phyloP scores from a whole-genome alignment of 2,113 vertebrate genomes.

The Zapornia atra region DNA sequence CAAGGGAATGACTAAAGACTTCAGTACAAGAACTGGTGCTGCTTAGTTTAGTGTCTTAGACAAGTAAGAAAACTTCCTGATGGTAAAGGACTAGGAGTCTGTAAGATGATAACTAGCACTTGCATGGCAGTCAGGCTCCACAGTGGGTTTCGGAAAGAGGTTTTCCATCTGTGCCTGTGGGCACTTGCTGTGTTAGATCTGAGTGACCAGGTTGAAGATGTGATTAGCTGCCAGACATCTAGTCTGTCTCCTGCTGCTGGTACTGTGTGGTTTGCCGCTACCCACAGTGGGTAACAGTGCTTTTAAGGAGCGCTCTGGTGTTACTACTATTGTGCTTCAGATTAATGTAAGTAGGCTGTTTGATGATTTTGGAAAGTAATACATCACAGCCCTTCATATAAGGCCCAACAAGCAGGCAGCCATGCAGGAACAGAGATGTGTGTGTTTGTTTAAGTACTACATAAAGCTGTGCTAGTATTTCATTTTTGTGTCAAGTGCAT shows the following conservation, averaged over 20 bases:
- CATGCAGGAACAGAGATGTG: neutral
- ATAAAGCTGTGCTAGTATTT: neutral
- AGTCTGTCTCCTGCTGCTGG: neutral
- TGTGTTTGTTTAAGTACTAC: slow-evolving; percentile 4
- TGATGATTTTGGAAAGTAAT: slow-evolving; percentile 37
- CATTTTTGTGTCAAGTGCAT: neutral
- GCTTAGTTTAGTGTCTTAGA: neutral
- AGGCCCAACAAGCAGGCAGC: neutral
- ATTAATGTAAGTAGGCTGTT: neutral
- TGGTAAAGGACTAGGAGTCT: neutral
- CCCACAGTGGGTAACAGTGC: accelerated
- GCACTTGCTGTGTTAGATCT: accelerated
- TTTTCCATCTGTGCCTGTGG: neutral
- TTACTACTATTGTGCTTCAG: neutral
- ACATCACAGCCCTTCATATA: neutral
- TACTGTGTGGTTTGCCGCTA: neutral
- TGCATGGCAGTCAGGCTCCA: neutral
- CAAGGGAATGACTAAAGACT: neutral
- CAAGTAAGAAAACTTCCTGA: neutral
- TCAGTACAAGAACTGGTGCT: neutral
- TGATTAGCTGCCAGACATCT: neutral
- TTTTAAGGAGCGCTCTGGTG: neutral
- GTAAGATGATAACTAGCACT: neutral
- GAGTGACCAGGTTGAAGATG: neutral
- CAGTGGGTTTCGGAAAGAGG: neutral